Conservation (phyloP, 2,888 invertebrate genomes). For the Agrypnus murinus region DNA sequence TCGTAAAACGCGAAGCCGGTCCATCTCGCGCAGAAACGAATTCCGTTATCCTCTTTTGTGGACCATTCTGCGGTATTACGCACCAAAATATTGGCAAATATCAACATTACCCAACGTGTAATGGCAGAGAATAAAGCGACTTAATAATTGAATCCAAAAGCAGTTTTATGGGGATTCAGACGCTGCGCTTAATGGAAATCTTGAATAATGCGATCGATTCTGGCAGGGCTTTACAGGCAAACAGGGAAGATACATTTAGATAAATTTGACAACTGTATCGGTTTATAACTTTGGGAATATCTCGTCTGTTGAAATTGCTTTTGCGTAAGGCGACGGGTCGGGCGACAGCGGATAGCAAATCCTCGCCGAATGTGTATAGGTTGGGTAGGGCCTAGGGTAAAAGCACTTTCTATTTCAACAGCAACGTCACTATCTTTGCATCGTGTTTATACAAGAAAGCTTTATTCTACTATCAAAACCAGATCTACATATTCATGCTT, state of each 20-base stretch:
- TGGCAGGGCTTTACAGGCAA: constrained; percentile 31
- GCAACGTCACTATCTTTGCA: constrained; percentile 20
- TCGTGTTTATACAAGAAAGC: constrained; percentile 28
- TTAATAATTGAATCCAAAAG: constrained; percentile 42
- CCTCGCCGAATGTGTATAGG: constrained; percentile 23
- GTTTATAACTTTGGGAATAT: constrained; percentile 44
- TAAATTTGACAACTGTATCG: constrained; percentile 47
- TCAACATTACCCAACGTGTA: constrained; percentile 36
- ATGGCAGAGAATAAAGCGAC: constrained; percentile 22
- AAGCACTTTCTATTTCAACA: constrained; percentile 30
- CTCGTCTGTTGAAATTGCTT: constrained; percentile 40
- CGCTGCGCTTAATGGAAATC: constrained; percentile 32
- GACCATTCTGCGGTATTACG: constrained; percentile 41
- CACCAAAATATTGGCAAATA: constrained; percentile 46
- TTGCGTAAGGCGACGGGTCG: constrained; percentile 37
- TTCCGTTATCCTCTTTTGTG: constrained; percentile 48
- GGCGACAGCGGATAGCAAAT: constrained; percentile 41
- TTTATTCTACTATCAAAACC: constrained; percentile 5
- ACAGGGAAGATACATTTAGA: constrained; percentile 42
- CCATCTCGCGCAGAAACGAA: constrained; percentile 47
- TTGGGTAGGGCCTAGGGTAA: constrained; percentile 2
- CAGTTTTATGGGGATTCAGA: constrained; percentile 26
- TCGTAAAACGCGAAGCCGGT: constrained; percentile 51
- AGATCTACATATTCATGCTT: constrained; percentile 13
- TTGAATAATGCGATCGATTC: constrained; percentile 37